phyloP scores from a whole-genome alignment of 2,113 vertebrate species.

The Suncus etruscus region DNA sequence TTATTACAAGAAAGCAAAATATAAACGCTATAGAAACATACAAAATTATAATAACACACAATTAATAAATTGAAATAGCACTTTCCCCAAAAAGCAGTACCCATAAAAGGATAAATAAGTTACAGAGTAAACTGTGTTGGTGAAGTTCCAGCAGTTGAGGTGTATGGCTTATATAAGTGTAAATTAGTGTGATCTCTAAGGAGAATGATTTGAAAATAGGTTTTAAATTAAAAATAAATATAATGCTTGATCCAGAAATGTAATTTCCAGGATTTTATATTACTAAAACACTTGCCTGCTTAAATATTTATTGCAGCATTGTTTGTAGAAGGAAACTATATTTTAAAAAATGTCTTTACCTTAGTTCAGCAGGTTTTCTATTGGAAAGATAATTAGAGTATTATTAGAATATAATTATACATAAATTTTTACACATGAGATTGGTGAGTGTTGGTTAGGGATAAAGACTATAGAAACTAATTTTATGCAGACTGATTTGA shows the following conservation, averaged over 20 bases:
- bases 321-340: neutral
- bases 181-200: constrained; percentile 1
- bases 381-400: neutral
- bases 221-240: constrained; percentile 28
- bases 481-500: neutral
- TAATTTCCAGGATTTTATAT: neutral
- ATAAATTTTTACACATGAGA: neutral
- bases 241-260: neutral
- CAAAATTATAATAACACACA: neutral
- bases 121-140: neutral
- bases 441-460: neutral
- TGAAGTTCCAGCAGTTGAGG: neutral
- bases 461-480: neutral
- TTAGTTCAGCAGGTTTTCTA: neutral
- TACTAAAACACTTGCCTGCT: neutral
- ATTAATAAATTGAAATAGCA: constrained; percentile 12
- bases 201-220: constrained; percentile 55
- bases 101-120: neutral
- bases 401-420: neutral
- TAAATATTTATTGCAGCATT: neutral
- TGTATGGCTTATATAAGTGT: neutral
- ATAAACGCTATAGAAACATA: neutral
- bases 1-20: neutral
- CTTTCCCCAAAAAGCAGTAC: neutral
- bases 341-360: neutral